Evolutionary conservation across 2,888 invertebrate genomes (phyloP), one percentile per base, ranked within the genome.

Genomic region (Arctia plantaginis): DNA sequence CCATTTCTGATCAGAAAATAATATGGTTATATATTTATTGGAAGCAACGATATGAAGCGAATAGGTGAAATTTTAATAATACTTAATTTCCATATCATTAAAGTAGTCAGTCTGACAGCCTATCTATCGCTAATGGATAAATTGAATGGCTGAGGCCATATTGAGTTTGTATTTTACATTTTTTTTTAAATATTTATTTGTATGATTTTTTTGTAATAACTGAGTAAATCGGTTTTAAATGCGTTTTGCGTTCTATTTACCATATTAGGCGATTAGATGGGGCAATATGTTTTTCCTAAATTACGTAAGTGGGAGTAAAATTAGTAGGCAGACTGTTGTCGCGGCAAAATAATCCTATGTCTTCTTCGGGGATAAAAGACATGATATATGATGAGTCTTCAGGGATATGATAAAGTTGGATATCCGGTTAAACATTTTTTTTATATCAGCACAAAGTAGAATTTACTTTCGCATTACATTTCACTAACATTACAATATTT

Each of bases 361-460:
- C 6, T 20, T 51, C 51, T 23, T 51, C 8, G 0, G 7, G 23
- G 20, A 47, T 23, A 8, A 23, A 51, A 51, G 23, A 8, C 8
- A 20, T 10, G 23, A n/a, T n/a, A 23, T 23, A 51, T 23, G 23
- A 51, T 23, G 23, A 23, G 8, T 51, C 23, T 1, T 23, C 1
- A 7, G 23, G 23, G 23, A 51, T 7, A 23, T 51, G 47, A 51
- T 23, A 51, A 69, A 69, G 39, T 23, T 33, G 47, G 71, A 59
- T 67, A 77, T 64, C 41, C 81, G 85, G 41, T 69, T 84, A 71
- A 86, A 83, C 13, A 79, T 41, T 76, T 73, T 27, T 74, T 73
- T 27, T 67, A 30, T 71, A 74, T 83, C 7, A 90, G 69, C 20
- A 71, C 76, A 75, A 77, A 89, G 69, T 84, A 85, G 75, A 90